Conservation (phyloP, 2,888 invertebrate genomes). For the Pseudoips prasinana region DNA sequence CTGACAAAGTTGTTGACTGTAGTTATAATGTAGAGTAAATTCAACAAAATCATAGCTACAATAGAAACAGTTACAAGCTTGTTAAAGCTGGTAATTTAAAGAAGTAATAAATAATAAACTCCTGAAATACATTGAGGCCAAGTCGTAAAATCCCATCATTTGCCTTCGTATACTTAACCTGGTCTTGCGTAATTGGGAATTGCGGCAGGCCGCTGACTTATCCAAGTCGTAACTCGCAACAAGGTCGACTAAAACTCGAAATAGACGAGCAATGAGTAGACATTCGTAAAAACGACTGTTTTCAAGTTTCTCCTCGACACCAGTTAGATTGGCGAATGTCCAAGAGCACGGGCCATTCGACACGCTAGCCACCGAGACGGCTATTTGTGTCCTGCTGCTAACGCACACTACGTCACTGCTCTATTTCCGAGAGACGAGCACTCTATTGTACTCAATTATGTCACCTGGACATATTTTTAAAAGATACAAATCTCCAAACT, state of each 20-base stretch:
- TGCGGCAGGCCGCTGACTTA: constrained; percentile 65
- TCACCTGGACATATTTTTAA: constrained; percentile 62
- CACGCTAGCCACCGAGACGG: constrained; percentile 63
- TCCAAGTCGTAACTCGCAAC: constrained; percentile 53
- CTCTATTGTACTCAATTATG: constrained; percentile 69
- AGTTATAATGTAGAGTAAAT: no score
- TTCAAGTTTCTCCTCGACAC: constrained; percentile 65
- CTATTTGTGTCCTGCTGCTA: constrained; percentile 72
- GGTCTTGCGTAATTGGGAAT: constrained; percentile 57
- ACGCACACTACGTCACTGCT: constrained; percentile 70
- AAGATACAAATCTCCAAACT: constrained; percentile 35
- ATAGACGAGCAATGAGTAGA: constrained; percentile 69
- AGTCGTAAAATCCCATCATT: constrained; percentile 19
- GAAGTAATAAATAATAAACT: no score
- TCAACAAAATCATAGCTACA: no score
- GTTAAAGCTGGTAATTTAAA: no score
- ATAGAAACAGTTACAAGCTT: no score
- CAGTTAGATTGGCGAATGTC: constrained; percentile 57
- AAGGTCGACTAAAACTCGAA: constrained; percentile 72
- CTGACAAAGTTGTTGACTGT: no score
- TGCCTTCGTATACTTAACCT: constrained; percentile 24
- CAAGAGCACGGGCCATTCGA: constrained; percentile 69
- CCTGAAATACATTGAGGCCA: no score
- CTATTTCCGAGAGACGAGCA: constrained; percentile 69
- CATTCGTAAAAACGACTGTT: constrained; percentile 73